Base-by-base conservation (phyloP, 2,797 vertebrate genomes). In the Acanthis flammea region DNA sequence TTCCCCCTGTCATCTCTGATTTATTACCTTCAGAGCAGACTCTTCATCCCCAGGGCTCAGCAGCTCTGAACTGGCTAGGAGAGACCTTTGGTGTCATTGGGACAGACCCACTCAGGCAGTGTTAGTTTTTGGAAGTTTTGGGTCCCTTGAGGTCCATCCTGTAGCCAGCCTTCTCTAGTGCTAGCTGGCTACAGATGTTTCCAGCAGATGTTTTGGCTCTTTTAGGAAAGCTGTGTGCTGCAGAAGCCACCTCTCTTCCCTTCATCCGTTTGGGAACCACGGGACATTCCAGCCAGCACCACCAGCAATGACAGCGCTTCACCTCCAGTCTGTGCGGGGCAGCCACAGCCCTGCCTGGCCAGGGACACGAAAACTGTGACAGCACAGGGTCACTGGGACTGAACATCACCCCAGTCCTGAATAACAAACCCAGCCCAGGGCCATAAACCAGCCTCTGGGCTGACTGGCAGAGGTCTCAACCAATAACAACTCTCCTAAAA, bases 291-390 rank as follows among this genome's bases (percentile, higher is more conserved):
- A 63, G 53, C 27, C 0, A 0, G 39, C 19, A 27, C 13, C 3
- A 0, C 15, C 57, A 19, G 35, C 76, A 28, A 5, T 33, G 58
- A 47, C 44, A 4, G 0, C 1, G 0, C 24, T 58, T 45, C 42
- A 54, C 18, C n/a, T 42, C 50, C 53, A 0, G 0, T 47, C 22
- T 11, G 5, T 0, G 0, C 5, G n/a, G 71, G 31, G 35, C 55
- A 68, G 63, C 24, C 11, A 4, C 31, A 35, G 51, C 70, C 42
- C 75, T 6, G 2, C 1, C 1, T 45, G 47, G 10, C 55, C 60
- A 6, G 4, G 27, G 15, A 13, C 21, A 18, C 0, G 39, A 6
- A 45, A 18, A 35, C 7, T 57, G 55, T 8, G 2, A 3, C 33
- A 57, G n/a, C 23, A 25, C 33, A 35, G 23, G 10, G 23, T 57